phyloP scores from a whole-genome alignment of 2,113 vertebrate genomes.

The Octodon degus region DNA sequence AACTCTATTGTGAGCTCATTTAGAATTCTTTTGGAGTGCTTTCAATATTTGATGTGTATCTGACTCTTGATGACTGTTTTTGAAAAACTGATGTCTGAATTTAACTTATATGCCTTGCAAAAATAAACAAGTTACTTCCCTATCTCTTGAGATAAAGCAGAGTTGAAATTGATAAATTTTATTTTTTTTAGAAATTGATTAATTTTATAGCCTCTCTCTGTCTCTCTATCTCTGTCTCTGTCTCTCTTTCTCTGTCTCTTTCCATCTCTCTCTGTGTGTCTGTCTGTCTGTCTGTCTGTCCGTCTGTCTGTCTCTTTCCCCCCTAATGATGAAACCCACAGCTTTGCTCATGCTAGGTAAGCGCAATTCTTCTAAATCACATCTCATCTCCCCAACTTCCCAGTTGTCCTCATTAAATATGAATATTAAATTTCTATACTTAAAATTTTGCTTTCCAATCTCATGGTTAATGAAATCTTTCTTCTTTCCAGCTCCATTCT shows the following conservation, averaged over 20 bases:
- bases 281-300: not conserved
- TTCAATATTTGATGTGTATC: constrained; percentile 56
- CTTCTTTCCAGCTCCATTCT: not conserved
- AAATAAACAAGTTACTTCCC: constrained; percentile 42
- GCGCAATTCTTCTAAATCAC: not conserved
- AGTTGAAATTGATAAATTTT: constrained; percentile 36
- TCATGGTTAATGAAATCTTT: constrained; percentile 47
- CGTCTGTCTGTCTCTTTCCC: no score
- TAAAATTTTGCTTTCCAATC: constrained; percentile 45
- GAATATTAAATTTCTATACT: not conserved
- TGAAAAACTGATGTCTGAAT: constrained; percentile 25
- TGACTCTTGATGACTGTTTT: constrained; percentile 1
- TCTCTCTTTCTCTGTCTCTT: not conserved
- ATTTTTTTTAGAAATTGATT: not conserved
- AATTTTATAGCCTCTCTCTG: not conserved
- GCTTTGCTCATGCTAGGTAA: not conserved
- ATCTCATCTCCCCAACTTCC: not conserved
- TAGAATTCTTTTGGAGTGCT: constrained; percentile 45
- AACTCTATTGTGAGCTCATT: constrained; percentile 29
- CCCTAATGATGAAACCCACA: not conserved
- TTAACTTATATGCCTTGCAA: constrained; percentile 43
- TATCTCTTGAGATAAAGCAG: constrained; percentile 4
- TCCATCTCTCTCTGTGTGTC: not conserved
- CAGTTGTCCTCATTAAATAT: constrained; percentile 20
- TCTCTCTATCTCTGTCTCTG: not conserved